These are phyloP conservation scores for Sitta europaea DNA, from an alignment of 2,113 vertebrate genomes.

Conservation along the genomic window DNA sequence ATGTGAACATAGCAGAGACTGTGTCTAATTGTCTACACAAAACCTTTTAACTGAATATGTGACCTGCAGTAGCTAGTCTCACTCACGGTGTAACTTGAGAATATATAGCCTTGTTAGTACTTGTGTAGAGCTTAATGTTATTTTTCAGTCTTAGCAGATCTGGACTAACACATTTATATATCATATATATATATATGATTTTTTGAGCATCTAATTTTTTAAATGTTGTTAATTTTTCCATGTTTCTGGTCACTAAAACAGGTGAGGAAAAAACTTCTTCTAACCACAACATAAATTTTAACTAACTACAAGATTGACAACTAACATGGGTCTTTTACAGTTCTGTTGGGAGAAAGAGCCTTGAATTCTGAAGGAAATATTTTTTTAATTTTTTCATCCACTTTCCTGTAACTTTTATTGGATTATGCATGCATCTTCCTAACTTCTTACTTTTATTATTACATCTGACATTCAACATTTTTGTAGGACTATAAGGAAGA, in stretches of 20 bases:
- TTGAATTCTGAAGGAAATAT: neutral
- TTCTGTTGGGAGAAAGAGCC: neutral
- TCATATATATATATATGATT: no score
- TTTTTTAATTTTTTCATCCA: neutral
- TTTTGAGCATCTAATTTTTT: neutral
- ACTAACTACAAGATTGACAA: neutral
- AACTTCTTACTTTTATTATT: neutral
- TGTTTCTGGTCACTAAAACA: neutral
- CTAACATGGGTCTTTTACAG: neutral
- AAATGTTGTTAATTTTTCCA: neutral
- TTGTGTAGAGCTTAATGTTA: neutral
- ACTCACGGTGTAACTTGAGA: neutral
- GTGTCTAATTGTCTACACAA: neutral
- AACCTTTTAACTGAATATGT: neutral
- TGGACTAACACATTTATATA: neutral
- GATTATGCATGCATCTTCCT: neutral
- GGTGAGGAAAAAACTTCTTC: neutral
- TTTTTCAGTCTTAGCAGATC: neutral
- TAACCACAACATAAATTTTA: neutral
- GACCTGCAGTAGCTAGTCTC: neutral
- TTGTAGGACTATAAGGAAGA: neutral
- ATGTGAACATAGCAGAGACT: neutral
- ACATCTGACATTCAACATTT: neutral
- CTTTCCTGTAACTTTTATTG: neutral
- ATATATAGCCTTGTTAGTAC: neutral